phyloP scores from a whole-genome alignment of 2,888 invertebrate genomes.

The Eilema depressum region DNA sequence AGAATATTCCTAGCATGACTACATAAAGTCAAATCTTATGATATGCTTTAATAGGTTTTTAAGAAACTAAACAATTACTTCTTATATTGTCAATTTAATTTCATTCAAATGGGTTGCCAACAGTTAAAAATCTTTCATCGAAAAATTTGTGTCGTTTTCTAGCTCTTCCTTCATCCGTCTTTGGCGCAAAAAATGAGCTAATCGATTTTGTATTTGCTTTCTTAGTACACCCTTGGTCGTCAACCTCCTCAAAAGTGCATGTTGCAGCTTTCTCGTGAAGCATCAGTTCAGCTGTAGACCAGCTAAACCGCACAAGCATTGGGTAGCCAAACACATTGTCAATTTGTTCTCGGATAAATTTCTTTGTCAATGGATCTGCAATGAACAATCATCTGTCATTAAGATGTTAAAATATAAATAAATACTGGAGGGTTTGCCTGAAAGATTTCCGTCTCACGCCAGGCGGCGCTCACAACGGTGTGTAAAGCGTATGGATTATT shows the following conservation, averaged over 20 bases:
- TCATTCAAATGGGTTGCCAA: conserved; percentile 81
- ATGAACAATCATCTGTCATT: conserved; percentile 35
- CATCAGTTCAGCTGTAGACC: conserved; percentile 97
- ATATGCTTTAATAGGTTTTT: not conserved
- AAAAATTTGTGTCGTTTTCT: conserved; percentile 89
- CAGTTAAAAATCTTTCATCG: conserved; percentile 88
- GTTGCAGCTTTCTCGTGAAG: conserved; percentile 91
- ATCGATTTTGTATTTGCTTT: conserved; percentile 84
- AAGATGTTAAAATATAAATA: too few species aligned
- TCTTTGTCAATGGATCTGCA: conserved; percentile 97
- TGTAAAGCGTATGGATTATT: too few species aligned
- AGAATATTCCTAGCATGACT: too few species aligned
- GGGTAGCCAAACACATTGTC: conserved; percentile 98
- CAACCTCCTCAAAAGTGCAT: conserved; percentile 91
- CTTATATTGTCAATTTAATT: not conserved
- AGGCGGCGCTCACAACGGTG: too few species aligned
- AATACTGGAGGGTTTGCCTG: too few species aligned
- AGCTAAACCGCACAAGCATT: conserved; percentile 97
- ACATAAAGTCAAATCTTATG: too few species aligned
- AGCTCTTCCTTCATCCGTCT: conserved; percentile 68
- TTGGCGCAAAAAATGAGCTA: conserved; percentile 86
- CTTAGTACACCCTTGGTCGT: conserved; percentile 80
- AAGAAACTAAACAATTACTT: not conserved
- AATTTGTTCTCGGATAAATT: conserved; percentile 93
- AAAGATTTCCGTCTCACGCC: too few species aligned